Base-by-base conservation (phyloP, 2,113 vertebrate species). In the Stomatorhinus ivindoensis region DNA sequence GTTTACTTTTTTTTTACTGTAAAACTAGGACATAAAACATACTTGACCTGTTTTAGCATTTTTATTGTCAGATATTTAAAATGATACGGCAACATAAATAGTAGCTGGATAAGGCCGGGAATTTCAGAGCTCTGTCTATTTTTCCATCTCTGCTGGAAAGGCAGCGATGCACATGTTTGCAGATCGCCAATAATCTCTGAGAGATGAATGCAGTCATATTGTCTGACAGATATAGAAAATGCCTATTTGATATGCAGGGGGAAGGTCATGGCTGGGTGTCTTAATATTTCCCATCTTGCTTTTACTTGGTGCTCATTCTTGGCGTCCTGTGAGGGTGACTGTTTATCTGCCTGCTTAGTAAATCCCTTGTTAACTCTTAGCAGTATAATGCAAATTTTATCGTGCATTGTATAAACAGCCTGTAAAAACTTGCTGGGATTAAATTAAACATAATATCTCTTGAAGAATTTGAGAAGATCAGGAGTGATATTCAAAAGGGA, bases 251-350 rank as follows among this genome's bases (percentile, higher is more conserved):
- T 31, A 24, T 50, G 85, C 27, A 50, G 83, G 13, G n/a, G 61
- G 10, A 69, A 69, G 61, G 61, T 69, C 61, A 44, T 48, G 10
- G 47, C 73, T 42, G 31, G 17, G 0, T 42, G 86, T 92, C 91
- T 89, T 91, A 80, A 92, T 97, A 96, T 96, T 97, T 15, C 90
- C 92, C 86, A 92, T 93, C 91, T 92, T 90, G 92, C 92, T 92
- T 94, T 93, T 92, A 90, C 93, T 88, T 91, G 2, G 93, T 95
- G 96, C 92, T 96, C 94, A 95, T 95, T 96, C 21, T 31, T 4
- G 48, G 42, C 86, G 44, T 58, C 87, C 58, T 76, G 44, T 89
- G 44, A 85, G 58, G 17, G 1, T 35, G 61, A 73, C 31, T 19
- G 69, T 35, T 76, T 76, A 39, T 35, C 35, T 35, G 69, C 0